Conservation (phyloP, 1,140 invertebrate species). For the Callitettix versicolor region DNA sequence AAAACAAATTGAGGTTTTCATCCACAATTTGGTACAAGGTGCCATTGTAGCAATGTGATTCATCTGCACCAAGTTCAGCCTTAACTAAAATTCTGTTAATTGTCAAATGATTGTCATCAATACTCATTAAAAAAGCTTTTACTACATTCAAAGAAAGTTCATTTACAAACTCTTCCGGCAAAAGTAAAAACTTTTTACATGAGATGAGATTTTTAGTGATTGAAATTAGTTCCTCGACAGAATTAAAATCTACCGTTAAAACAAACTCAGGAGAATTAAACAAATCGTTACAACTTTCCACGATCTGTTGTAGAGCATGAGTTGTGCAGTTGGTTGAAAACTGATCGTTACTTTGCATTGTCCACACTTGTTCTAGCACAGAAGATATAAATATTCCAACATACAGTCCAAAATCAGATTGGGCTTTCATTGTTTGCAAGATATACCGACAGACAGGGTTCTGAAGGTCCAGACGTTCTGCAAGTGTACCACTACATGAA, state of each 20-base stretch:
- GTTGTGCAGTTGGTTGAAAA: not conserved
- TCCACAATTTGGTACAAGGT: constrained; percentile 8
- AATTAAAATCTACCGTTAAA: constrained; percentile 8
- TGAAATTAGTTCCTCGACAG: not conserved
- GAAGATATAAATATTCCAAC: not conserved
- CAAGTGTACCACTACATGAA: not conserved
- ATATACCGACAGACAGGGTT: constrained; percentile 8
- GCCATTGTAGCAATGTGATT: not conserved
- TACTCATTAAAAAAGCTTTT: constrained; percentile 7
- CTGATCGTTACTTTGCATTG: not conserved
- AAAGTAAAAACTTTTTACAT: not conserved
- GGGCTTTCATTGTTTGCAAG: not conserved
- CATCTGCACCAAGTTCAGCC: not conserved
- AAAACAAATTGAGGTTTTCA: not conserved
- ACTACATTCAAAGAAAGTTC: constrained; percentile 2
- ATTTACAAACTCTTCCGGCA: not conserved
- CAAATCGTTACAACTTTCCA: not conserved
- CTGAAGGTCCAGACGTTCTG: not conserved
- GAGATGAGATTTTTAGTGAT: not conserved
- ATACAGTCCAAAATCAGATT: constrained; percentile 5
- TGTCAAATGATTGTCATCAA: constrained; percentile 3
- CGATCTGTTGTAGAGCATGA: not conserved
- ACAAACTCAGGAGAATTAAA: constrained; percentile 1
- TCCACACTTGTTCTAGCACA: constrained; percentile 1
- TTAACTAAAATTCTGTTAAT: not conserved